These are phyloP conservation scores for Ichneumon xanthorius DNA, from an alignment of 2,888 invertebrate genomes.

Conservation along the genomic window DNA sequence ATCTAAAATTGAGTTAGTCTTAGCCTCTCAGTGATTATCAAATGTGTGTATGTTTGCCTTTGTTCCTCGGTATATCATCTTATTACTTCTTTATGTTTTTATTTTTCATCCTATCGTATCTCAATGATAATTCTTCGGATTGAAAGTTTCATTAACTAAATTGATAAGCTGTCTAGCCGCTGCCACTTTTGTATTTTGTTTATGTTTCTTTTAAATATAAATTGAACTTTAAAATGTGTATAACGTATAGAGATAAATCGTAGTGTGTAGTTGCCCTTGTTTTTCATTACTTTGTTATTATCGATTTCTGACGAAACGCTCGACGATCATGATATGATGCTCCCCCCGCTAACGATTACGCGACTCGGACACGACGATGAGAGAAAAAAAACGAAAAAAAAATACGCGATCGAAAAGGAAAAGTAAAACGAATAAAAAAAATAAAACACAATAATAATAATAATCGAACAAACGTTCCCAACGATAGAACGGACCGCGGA, in stretches of 20 bases:
- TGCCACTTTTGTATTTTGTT: constrained; percentile 73
- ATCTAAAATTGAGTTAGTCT: constrained; percentile 84
- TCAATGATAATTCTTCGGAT: constrained; percentile 52
- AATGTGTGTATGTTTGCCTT: constrained; percentile 79
- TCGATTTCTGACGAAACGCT: constrained; percentile 41
- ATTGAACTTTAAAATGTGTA: constrained; percentile 42
- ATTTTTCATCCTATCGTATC: constrained; percentile 35
- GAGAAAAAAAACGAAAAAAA: constrained; percentile 45
- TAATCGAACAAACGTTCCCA: constrained; percentile 52
- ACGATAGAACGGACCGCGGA: constrained; percentile 64
- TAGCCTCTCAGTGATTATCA: constrained; percentile 85
- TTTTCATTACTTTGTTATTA: constrained; percentile 53
- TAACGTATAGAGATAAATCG: constrained; percentile 56
- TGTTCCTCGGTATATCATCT: constrained; percentile 74
- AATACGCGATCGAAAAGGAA: constrained; percentile 20
- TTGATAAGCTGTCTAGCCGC: constrained; percentile 82
- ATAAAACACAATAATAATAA: constrained; percentile 45
- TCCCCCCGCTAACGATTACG: constrained; percentile 52
- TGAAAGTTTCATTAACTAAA: constrained; percentile 74
- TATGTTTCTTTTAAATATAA: constrained; percentile 41
- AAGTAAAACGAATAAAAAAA: constrained; percentile 39
- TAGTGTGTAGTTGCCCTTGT: constrained; percentile 66
- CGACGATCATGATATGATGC: constrained; percentile 48
- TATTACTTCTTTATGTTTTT: constrained; percentile 64
- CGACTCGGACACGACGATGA: constrained; percentile 64